Conservation (phyloP, 2,797 vertebrate species). For the Periophthalmus magnuspinnatus region DNA sequence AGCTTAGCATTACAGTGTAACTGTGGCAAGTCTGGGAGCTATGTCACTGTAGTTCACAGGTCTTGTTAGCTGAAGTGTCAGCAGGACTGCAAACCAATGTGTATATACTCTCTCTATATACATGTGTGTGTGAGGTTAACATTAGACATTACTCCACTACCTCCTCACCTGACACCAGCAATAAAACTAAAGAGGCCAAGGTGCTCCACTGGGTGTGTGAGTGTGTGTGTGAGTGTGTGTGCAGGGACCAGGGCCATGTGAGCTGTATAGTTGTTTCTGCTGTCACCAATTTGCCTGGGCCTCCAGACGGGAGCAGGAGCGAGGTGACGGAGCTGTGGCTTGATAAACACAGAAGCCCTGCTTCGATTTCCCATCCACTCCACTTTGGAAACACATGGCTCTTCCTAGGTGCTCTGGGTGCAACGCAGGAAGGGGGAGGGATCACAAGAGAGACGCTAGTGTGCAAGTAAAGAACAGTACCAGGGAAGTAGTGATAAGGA, state of each 20-base stretch:
- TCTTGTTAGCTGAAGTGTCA: conserved; percentile 76
- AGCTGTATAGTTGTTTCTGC: conserved; percentile 70
- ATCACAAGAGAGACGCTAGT: conserved; percentile 43
- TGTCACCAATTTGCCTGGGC: conserved; percentile 76
- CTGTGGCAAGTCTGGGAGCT: conserved; percentile 72
- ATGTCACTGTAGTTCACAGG: conserved; percentile 76
- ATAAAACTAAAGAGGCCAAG: conserved; percentile 82
- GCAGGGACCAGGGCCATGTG: conserved; percentile 54
- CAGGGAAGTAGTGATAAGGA: conserved; percentile 19
- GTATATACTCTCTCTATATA: conserved; percentile 57
- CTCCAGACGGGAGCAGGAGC: conserved; percentile 74
- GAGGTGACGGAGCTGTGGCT: conserved; percentile 83
- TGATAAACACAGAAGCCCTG: conserved; percentile 86
- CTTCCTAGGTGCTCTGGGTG: conserved; percentile 70
- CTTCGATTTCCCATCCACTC: conserved; percentile 80
- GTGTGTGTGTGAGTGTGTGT: conserved; percentile 33
- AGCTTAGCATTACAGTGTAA: conserved; percentile 72
- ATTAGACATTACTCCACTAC: conserved; percentile 78
- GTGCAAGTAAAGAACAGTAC: conserved; percentile 45
- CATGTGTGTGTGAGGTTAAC: conserved; percentile 54
- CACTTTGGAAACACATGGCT: conserved; percentile 85
- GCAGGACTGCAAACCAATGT: conserved; percentile 70
- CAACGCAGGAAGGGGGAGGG: conserved; percentile 37
- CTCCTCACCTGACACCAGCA: conserved; percentile 82
- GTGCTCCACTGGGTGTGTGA: conserved; percentile 38